These are phyloP conservation scores for Megathymus violae DNA, from an alignment of 1,140 invertebrate genomes.

Conservation along the genomic window DNA sequence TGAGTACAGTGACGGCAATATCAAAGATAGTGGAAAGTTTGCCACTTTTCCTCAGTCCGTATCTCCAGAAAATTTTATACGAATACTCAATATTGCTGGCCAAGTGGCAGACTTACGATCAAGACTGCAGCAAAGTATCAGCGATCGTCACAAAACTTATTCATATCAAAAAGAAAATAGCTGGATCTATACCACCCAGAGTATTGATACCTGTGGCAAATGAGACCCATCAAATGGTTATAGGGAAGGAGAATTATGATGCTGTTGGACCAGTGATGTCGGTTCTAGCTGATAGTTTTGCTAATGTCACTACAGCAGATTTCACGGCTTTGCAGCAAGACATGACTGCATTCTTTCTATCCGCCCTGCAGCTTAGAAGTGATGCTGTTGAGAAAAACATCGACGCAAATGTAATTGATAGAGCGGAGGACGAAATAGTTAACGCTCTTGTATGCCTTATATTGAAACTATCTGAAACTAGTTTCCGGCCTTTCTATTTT, in stretches of 20 bases:
- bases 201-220: slow-evolving; percentile 91
- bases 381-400: slow-evolving; percentile 64
- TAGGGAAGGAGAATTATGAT: slow-evolving; percentile 84
- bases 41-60: slow-evolving; percentile 92
- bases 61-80: slow-evolving; percentile 89
- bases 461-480: slow-evolving; percentile 94
- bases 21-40: slow-evolving; percentile 92
- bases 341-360: slow-evolving; percentile 90
- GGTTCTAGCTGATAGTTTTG: slow-evolving; percentile 89
- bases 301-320: slow-evolving; percentile 84
- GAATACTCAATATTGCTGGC: slow-evolving; percentile 85
- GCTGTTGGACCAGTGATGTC: slow-evolving; percentile 89
- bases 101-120: slow-evolving; percentile 76
- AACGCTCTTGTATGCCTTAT: slow-evolving; percentile 90
- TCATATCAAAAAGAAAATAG: slow-evolving; percentile 87
- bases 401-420: slow-evolving; percentile 62
- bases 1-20: slow-evolving; percentile 88
- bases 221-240: slow-evolving; percentile 86
- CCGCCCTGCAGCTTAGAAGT: slow-evolving; percentile 89
- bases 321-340: slow-evolving; percentile 86
- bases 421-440: slow-evolving; percentile 88
- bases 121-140: slow-evolving; percentile 82
- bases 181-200: slow-evolving; percentile 87
- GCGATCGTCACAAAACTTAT: slow-evolving; percentile 85
- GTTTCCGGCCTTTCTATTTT: slow-evolving; percentile 94